Conservation (phyloP, 2,888 invertebrate species). For the Gari tellinella region DNA sequence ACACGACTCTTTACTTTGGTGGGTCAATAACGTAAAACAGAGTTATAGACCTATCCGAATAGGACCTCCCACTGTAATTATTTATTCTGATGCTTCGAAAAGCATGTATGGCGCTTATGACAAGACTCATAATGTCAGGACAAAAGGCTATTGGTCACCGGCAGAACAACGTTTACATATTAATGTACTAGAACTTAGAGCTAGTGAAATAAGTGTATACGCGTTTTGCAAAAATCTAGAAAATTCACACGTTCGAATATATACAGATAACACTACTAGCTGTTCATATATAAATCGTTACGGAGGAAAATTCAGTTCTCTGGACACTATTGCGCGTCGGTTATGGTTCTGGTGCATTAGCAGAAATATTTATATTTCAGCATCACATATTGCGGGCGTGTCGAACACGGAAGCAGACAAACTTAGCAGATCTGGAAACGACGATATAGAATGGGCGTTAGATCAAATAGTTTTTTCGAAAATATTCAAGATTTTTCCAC, state of each 20-base stretch:
- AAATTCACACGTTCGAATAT: slow-evolving; percentile 33
- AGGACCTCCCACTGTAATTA: slow-evolving; percentile 19
- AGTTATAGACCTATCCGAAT: slow-evolving; percentile 22
- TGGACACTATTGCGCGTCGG: too few species aligned
- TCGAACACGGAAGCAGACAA: too few species aligned
- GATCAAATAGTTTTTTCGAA: too few species aligned
- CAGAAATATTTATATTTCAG: too few species aligned
- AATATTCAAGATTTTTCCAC: too few species aligned
- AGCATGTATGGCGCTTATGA: slow-evolving; percentile 26
- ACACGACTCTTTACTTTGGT: slow-evolving; percentile 33
- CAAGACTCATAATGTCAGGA: slow-evolving; percentile 7
- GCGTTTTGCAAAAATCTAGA: slow-evolving; percentile 12
- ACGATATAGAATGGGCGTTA: too few species aligned
- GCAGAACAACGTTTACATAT: slow-evolving; percentile 38
- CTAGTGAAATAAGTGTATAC: slow-evolving; percentile 34
- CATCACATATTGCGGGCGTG: too few species aligned
- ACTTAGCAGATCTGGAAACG: too few species aligned
- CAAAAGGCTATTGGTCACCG: slow-evolving; percentile 32
- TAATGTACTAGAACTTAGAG: slow-evolving; percentile 49
- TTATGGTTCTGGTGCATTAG: too few species aligned
- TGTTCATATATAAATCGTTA: too few species aligned
- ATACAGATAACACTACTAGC: slow-evolving; percentile 30
- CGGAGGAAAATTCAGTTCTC: too few species aligned
- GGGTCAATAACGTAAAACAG: slow-evolving; percentile 33
- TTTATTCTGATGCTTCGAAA: slow-evolving; percentile 25